Base-by-base conservation (phyloP, 2,888 invertebrate species). In the Pheosia gnoma region DNA sequence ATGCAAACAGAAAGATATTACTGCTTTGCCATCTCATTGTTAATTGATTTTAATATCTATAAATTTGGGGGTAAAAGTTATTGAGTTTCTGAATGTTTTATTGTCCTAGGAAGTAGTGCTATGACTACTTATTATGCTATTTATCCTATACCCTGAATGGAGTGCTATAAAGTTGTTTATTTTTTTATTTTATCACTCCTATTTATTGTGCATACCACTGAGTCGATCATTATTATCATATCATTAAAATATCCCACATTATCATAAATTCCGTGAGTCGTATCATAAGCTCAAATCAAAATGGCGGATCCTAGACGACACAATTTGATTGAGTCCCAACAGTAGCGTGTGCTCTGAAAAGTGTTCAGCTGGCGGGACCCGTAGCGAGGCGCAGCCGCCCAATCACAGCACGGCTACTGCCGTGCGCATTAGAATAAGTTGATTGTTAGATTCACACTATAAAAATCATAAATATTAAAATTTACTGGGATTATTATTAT, bases 241-340 rank as follows among this genome's bases (percentile, higher is more conserved):
- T 59, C 45, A 37, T 49, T 53, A 38, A 59, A 49, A 57, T 57
- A 37, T 57, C 25, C 25, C 13, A 45, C 43, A 57, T 45, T 36
- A 45, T 43, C 56, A 59, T 49, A 47, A 57, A 56, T 65, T 62
- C 52, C 45, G 59, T 45, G 62, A 62, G 69, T 70, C 67, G 67
- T 67, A 63, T 67, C 52, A 58, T 63, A 64, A 60, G 53, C 41
- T 58, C 63, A 68, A 76, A 73, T 77, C 83, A 83, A 83, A 80
- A 83, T 83, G 82, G 82, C 83, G 82, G 81, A 79, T 77, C 67
- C 68, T 72, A 74, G 72, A 68, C 72, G 70, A 70, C 72, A 71
- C 69, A 66, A 67, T 68, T 72, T 64, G 68, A 66, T 66, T 66
- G 61, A 68, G 62, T 72, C 39, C 39, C 57, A 78, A 77, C 71